Percentiles rank a stretch among this genome's conserved stretches.
Conservation (phyloP, 1,140 invertebrate species). For the Ceratosolen fusciceps region DNA sequence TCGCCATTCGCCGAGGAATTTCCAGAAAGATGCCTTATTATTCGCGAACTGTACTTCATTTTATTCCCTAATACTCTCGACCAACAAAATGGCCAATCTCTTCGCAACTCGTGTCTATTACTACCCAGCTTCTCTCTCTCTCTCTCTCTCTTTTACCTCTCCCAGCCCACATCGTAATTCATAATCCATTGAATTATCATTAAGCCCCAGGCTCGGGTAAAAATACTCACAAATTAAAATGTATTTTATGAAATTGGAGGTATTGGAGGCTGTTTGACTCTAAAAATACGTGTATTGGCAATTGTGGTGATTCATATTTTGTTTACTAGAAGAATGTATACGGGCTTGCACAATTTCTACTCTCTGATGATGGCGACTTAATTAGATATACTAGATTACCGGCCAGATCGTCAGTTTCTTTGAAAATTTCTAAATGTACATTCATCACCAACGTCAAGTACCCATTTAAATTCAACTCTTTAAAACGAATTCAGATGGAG, state of each 20-base stretch:
- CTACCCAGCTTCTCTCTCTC: too few relatives aligned
- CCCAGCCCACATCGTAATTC: too few relatives aligned
- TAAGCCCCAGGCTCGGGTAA: too few relatives aligned
- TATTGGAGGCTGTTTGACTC: constrained; percentile 7
- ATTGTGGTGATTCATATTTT: constrained; percentile 45
- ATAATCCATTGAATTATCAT: too few relatives aligned
- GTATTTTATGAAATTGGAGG: constrained; percentile 38
- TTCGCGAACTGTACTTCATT: too few relatives aligned
- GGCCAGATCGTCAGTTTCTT: neutral
- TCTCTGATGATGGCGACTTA: constrained; percentile 9
- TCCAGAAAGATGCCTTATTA: too few relatives aligned
- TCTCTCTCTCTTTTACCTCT: too few relatives aligned
- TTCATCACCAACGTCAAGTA: neutral
- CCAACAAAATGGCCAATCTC: too few relatives aligned
- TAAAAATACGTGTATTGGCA: constrained; percentile 46
- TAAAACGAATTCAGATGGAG: neutral
- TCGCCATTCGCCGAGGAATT: too few relatives aligned
- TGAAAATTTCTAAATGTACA: neutral
- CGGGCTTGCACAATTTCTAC: constrained; percentile 39
- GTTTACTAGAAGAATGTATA: constrained; percentile 46
- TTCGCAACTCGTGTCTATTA: too few relatives aligned
- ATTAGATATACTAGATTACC: constrained; percentile 29
- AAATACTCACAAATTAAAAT: constrained; percentile 23
- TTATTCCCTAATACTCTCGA: too few relatives aligned
- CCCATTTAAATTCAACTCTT: neutral